Evolutionary conservation across 2,888 invertebrate species (phyloP).

Genomic region (Oligia fasciuncula): DNA sequence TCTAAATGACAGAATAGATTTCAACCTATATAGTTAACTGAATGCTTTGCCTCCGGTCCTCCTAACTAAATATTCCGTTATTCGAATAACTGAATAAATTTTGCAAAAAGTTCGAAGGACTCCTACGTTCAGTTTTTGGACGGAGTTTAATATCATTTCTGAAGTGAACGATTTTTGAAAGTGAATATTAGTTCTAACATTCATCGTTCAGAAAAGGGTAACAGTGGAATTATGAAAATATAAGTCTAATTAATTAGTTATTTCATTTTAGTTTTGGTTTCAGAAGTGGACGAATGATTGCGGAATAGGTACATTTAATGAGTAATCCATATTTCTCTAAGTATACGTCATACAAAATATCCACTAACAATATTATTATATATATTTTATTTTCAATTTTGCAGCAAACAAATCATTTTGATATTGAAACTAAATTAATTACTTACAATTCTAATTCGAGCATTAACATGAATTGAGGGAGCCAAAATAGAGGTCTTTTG

Average conservation of each 20-base stretch:
- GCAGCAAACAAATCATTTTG: neutral
- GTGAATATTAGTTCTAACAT: slow-evolving; percentile 8
- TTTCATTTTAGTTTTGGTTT: neutral
- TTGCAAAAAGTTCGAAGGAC: slow-evolving; percentile 31
- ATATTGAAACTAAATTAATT: slow-evolving; percentile 5
- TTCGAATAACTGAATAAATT: slow-evolving; percentile 54
- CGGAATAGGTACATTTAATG: neutral
- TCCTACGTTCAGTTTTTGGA: slow-evolving; percentile 18
- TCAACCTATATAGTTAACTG: slow-evolving; percentile 23
- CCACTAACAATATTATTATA: neutral
- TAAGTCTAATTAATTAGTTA: neutral
- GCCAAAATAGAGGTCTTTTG: slow-evolving; percentile 10
- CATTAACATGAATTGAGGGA: neutral
- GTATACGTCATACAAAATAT: neutral
- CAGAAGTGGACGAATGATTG: neutral
- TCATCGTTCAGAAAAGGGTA: neutral
- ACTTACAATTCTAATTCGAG: slow-evolving; percentile 16
- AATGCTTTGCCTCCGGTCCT: neutral
- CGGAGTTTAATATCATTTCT: slow-evolving; percentile 19
- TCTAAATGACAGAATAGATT: slow-evolving; percentile 16
- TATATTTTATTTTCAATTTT: neutral
- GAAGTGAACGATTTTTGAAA: slow-evolving; percentile 28
- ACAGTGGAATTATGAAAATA: neutral
- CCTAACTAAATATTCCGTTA: slow-evolving; percentile 32
- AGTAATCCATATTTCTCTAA: neutral